phyloP scores from a whole-genome alignment of 2,888 invertebrate genomes.

The Clostera curtula region DNA sequence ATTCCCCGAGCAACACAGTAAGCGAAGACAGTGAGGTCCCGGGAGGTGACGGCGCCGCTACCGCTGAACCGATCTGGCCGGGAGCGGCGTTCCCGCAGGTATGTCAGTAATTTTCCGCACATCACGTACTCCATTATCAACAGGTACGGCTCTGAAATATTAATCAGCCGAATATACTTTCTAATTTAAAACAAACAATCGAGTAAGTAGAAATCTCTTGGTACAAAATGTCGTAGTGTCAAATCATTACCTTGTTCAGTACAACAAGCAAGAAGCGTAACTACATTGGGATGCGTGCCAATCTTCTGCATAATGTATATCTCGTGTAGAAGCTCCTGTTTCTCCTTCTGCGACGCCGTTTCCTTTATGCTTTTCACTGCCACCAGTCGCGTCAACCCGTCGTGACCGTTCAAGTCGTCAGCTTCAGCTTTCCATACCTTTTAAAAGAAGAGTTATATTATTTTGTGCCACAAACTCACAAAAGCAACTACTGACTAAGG shows the following conservation, averaged over 20 bases:
- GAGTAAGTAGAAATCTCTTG: too few relatives aligned
- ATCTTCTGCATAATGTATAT: constrained; percentile 88
- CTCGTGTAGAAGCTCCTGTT: constrained; percentile 82
- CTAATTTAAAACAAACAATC: too few relatives aligned
- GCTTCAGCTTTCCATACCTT: constrained; percentile 93
- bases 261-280: constrained; percentile 87
- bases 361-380: constrained; percentile 90
- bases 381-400: constrained; percentile 85
- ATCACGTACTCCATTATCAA: constrained; percentile 91
- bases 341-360: constrained; percentile 84
- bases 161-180: background rate
- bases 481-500: too few relatives aligned
- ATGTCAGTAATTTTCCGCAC: constrained; percentile 86
- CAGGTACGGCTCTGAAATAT: constrained; percentile 85
- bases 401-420: constrained; percentile 84
- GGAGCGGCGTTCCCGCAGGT: constrained; percentile 78
- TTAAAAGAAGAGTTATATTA: too few relatives aligned
- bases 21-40: constrained; percentile 86
- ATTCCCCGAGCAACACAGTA: constrained; percentile 89
- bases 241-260: constrained; percentile 82
- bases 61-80: constrained; percentile 78
- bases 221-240: background rate
- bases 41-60: constrained; percentile 78
- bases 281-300: constrained; percentile 88
- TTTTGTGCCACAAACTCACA: too few relatives aligned